Evolutionary conservation across 1,140 invertebrate genomes (phyloP).

Genomic region (Lithobius niger): DNA sequence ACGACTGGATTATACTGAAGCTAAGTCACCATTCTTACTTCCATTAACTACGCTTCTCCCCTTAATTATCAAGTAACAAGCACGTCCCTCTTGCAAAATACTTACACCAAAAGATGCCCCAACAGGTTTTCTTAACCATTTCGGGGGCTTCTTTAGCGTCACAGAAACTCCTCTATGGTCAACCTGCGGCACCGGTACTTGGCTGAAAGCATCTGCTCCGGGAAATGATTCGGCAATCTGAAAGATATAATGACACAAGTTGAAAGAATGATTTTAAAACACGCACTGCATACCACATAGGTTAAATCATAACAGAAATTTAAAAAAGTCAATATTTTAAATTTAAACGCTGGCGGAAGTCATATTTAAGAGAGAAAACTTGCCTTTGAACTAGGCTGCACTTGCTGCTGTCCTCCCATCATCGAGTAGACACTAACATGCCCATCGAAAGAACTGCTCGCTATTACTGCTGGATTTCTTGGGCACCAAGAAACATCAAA

Average conservation of each 20-base stretch:
- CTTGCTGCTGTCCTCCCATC: conserved; percentile 48
- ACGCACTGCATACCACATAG: background rate
- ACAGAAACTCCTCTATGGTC: conserved; percentile 36
- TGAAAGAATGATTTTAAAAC: background rate
- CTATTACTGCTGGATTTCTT: conserved; percentile 67
- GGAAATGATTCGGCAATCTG: conserved; percentile 82
- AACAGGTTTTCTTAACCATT: conserved; percentile 66
- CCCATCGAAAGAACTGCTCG: conserved; percentile 73
- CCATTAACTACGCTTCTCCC: no score
- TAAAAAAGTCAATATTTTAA: background rate
- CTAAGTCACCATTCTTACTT: no score
- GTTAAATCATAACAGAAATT: background rate
- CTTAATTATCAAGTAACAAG: no score
- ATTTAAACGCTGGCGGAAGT: background rate
- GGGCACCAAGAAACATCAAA: conserved; percentile 90
- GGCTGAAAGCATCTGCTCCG: conserved; percentile 54
- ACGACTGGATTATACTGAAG: no score
- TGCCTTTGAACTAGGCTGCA: conserved; percentile 26
- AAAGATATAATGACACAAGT: conserved; percentile 12
- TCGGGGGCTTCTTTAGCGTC: conserved; percentile 64
- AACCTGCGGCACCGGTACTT: conserved; percentile 44
- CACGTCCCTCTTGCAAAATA: no score
- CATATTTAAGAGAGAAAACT: background rate
- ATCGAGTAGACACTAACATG: conserved; percentile 76
- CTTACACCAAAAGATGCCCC: conserved; percentile 68